phyloP scores from a whole-genome alignment of 2,797 vertebrate genomes.

The Acanthurus tractus region DNA sequence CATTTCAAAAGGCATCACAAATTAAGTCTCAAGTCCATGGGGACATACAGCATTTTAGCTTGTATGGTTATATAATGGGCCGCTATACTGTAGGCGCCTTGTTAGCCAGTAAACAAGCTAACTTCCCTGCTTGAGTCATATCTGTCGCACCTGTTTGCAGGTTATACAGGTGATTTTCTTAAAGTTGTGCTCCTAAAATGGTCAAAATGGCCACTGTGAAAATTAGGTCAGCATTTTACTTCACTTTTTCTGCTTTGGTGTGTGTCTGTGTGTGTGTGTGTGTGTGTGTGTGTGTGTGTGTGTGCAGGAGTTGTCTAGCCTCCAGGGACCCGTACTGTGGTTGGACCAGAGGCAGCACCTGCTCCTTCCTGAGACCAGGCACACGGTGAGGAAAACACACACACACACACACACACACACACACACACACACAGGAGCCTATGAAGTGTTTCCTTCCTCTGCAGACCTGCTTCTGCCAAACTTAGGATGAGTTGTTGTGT shows the following conservation, averaged over 20 bases:
- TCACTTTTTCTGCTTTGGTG: background rate
- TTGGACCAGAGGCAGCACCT: slow-evolving; percentile 93
- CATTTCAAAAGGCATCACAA: slow-evolving; percentile 3
- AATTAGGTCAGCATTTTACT: slow-evolving; percentile 28
- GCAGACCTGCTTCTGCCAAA: slow-evolving; percentile 17
- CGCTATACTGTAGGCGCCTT: background rate
- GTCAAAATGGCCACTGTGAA: background rate
- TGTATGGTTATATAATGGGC: slow-evolving; percentile 1
- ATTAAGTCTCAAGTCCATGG: background rate
- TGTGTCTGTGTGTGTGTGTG: slow-evolving; percentile 32
- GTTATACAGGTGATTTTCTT: background rate
- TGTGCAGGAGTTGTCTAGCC: slow-evolving; percentile 90
- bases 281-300: slow-evolving; percentile 52
- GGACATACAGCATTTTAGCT: background rate
- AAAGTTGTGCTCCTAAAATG: background rate
- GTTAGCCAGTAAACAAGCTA: background rate
- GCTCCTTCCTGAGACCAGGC: slow-evolving; percentile 91
- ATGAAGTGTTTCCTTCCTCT: slow-evolving; percentile 1
- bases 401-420: slow-evolving; percentile 12
- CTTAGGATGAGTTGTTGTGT: background rate
- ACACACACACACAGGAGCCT: background rate
- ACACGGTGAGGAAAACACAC: slow-evolving; percentile 86
- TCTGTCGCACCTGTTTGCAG: background rate
- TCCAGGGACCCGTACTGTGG: slow-evolving; percentile 97
- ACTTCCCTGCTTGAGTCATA: background rate